Evolutionary conservation across 1,140 invertebrate genomes (phyloP).

Genomic region (Triops cancriformis): DNA sequence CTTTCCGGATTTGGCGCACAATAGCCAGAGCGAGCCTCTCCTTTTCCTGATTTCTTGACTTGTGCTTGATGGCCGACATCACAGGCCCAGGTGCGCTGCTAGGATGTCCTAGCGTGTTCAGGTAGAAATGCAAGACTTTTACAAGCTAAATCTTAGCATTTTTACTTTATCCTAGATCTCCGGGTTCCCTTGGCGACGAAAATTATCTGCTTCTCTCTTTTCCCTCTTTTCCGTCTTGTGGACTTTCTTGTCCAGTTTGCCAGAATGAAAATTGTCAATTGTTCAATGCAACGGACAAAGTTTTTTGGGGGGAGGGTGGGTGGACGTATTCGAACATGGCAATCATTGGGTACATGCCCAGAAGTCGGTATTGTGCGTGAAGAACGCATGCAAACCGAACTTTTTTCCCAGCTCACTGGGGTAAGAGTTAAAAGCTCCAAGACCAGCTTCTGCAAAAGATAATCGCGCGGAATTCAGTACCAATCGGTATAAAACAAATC

Average conservation of each 20-base stretch:
- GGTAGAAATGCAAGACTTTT: not conserved
- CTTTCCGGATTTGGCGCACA: constrained; percentile 8
- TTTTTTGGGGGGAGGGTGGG: too few species aligned
- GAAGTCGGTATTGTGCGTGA: not conserved
- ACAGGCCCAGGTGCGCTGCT: not conserved
- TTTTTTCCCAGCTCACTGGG: not conserved
- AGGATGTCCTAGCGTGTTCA: not conserved
- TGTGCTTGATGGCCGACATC: constrained; percentile 6
- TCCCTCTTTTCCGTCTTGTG: too few species aligned
- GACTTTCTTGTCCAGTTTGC: too few species aligned
- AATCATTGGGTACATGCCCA: too few species aligned
- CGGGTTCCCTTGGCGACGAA: not conserved
- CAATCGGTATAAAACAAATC: not conserved
- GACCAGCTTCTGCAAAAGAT: not conserved
- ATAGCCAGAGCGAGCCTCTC: constrained; percentile 1
- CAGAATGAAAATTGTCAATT: too few species aligned
- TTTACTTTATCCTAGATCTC: not conserved
- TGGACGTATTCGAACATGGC: too few species aligned
- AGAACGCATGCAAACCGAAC: not conserved
- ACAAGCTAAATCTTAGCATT: not conserved
- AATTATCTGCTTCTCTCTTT: too few species aligned
- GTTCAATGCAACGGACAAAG: too few species aligned
- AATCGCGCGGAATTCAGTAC: not conserved
- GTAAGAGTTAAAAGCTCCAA: not conserved
- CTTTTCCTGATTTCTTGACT: constrained; percentile 10